Base-by-base conservation (phyloP, 2,113 vertebrate species). In the Labeo rohita region DNA sequence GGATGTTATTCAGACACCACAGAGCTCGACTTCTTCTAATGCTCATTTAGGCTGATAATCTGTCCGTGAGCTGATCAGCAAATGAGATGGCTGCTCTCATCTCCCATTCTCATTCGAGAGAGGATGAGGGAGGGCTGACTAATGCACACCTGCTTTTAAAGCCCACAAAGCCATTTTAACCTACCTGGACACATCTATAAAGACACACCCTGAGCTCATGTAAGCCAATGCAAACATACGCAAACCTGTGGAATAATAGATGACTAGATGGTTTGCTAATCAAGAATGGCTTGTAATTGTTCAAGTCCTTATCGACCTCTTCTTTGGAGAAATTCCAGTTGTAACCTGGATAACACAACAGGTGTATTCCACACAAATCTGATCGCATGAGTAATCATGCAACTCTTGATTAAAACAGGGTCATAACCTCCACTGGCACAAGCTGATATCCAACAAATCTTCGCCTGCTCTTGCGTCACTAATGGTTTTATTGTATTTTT, bases 41-140 rank as follows among this genome's bases (percentile, higher is more conserved):
- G 72, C 82, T 86, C 87, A 84, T 56, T 85, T 61, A 86, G 54
- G 75, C 78, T n/a, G 84, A 83, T 88, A 90, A 88, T 87, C 87
- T 86, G 43, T 80, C 15, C 21, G 77, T 36, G 54, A 80, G 66
- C 63, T 73, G 49, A 82, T 56, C 34, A 78, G 63, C 84, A 61
- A 85, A 85, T 72, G 84, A 79, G 72, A 65, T 52, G 43, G 68
- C 76, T 16, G 16, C 34, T 61, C 68, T 56, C 34, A 39, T 63
- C 50, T 76, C 70, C 39, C 56, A 52, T 49, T 66, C 56, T 68
- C 75, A 18, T 28, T 28, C 28, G 13, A 73, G 16, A 76, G 76
- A 74, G 52, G 18, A 59, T 15, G n/a, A 54, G 83, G 59, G 52
- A 23, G 72, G 68, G 11, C 43, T 2, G 36, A 49, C 54, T 49